Percentiles rank a stretch among this genome's conserved stretches.
These are phyloP conservation scores for Drosophila lutescens DNA, from an alignment of 2,888 invertebrate genomes.

Conservation along the genomic window DNA sequence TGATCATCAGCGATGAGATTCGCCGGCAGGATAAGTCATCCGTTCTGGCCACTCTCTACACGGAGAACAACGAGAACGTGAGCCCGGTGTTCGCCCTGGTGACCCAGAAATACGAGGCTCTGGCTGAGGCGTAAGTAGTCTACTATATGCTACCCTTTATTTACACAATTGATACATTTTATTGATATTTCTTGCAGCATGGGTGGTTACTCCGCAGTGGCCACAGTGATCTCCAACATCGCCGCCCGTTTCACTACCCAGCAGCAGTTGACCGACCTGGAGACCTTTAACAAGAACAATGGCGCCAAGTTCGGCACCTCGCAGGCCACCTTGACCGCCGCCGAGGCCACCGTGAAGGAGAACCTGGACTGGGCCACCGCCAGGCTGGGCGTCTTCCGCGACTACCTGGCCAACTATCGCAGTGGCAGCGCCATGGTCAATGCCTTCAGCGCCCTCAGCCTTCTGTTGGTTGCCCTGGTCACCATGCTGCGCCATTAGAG, in stretches of 20 bases:
- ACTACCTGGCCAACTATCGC: slow-evolving; percentile 61
- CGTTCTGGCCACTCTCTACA: slow-evolving; percentile 85
- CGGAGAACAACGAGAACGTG: slow-evolving; percentile 86
- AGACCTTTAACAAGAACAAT: slow-evolving; percentile 68
- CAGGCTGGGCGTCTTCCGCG: slow-evolving; percentile 66
- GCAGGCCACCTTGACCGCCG: slow-evolving; percentile 62
- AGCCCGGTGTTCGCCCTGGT: slow-evolving; percentile 86
- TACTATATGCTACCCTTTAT: neutral
- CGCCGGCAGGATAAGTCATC: slow-evolving; percentile 82
- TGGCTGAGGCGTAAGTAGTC: slow-evolving; percentile 78
- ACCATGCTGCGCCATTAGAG: slow-evolving; percentile 57
- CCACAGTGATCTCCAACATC: slow-evolving; percentile 79
- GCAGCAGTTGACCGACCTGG: slow-evolving; percentile 67
- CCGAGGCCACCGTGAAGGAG: slow-evolving; percentile 72
- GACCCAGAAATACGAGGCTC: slow-evolving; percentile 55
- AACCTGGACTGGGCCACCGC: slow-evolving; percentile 81
- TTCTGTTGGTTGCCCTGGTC: slow-evolving; percentile 59
- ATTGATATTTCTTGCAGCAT: slow-evolving; percentile 61
- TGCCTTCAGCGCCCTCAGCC: slow-evolving; percentile 59
- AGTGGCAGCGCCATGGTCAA: slow-evolving; percentile 57
- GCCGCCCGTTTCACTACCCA: slow-evolving; percentile 80
- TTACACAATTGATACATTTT: neutral
- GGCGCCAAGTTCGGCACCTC: slow-evolving; percentile 75
- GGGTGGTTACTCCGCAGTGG: slow-evolving; percentile 78
- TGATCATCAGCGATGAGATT: slow-evolving; percentile 84